Evolutionary conservation across 1,140 invertebrate species (phyloP).

Genomic region (Temnothorax curvispinosus): DNA sequence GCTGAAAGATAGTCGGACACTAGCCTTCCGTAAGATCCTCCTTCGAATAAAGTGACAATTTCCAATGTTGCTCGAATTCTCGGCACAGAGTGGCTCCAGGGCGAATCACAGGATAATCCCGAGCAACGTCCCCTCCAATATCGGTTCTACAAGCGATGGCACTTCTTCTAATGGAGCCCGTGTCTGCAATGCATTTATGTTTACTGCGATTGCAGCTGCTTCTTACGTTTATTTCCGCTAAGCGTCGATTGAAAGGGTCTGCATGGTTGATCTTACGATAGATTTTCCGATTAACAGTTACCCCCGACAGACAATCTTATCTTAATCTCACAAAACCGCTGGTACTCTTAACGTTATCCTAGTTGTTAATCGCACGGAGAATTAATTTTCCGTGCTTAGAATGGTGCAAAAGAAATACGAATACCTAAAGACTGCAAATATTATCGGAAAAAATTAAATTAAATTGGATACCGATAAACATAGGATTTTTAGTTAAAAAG

Average conservation of each 20-base stretch:
- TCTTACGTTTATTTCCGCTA: conserved; percentile 19
- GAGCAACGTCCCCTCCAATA: conserved; percentile 33
- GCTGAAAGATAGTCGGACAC: conserved; percentile 54
- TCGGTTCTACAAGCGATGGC: conserved; percentile 56
- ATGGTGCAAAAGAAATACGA: background rate
- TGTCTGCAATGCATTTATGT: conserved; percentile 55
- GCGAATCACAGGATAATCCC: conserved; percentile 53
- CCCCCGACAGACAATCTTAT: background rate
- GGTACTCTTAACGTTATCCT: background rate
- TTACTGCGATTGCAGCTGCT: conserved; percentile 40
- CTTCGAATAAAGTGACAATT: conserved; percentile 68
- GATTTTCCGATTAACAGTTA: background rate
- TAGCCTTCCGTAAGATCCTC: conserved; percentile 44
- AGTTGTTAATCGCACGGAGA: background rate
- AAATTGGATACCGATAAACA: background rate
- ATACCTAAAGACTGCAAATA: background rate
- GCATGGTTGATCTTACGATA: conserved; percentile 23
- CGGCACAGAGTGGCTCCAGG: background rate
- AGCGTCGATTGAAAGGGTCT: background rate
- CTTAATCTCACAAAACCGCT: background rate
- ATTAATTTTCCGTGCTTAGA: background rate
- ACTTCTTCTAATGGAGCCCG: conserved; percentile 51
- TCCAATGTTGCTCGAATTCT: conserved; percentile 49
- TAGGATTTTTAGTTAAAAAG: background rate
- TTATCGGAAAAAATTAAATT: background rate